Conservation (phyloP, 2,888 invertebrate genomes). For the Habroteleia sp. region DNA sequence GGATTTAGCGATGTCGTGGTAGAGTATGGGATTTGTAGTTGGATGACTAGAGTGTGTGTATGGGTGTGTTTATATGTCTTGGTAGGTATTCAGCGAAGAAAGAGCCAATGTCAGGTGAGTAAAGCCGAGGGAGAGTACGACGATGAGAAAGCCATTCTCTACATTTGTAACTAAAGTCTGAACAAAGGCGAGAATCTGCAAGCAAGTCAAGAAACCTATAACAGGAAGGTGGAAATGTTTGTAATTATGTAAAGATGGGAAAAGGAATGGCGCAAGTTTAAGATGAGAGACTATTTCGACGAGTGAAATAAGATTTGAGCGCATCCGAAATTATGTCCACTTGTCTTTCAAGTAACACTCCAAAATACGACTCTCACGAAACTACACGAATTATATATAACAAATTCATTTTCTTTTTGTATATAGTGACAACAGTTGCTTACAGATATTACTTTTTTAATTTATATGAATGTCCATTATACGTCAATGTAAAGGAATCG, state of each 20-base stretch:
- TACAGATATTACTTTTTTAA: no score
- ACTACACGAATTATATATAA: no score
- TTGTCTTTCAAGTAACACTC: conserved; percentile 28
- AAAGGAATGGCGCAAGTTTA: conserved; percentile 32
- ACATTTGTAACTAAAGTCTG: conserved; percentile 74
- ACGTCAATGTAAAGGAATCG: no score
- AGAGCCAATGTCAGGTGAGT: conserved; percentile 54
- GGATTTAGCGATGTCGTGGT: conserved; percentile 48
- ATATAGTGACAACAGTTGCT: no score
- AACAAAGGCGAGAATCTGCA: conserved; percentile 69
- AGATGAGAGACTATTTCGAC: conserved; percentile 51
- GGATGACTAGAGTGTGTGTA: conserved; percentile 49
- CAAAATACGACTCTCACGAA: conserved; percentile 32
- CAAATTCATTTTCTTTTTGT: no score
- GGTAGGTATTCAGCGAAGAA: conserved; percentile 23
- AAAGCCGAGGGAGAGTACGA: conserved; percentile 29
- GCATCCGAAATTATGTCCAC: conserved; percentile 58
- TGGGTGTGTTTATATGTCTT: no score
- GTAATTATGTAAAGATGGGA: conserved; percentile 52
- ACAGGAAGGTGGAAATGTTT: conserved; percentile 48
- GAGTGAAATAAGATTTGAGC: conserved; percentile 68
- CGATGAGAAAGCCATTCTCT: conserved; percentile 67
- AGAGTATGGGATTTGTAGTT: conserved; percentile 60
- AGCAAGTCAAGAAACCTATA: conserved; percentile 33
- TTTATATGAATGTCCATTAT: no score